Evolutionary conservation across 1,140 invertebrate genomes (phyloP), one percentile per base, ranked within the genome.

Genomic region (Oscheius sp.): DNA sequence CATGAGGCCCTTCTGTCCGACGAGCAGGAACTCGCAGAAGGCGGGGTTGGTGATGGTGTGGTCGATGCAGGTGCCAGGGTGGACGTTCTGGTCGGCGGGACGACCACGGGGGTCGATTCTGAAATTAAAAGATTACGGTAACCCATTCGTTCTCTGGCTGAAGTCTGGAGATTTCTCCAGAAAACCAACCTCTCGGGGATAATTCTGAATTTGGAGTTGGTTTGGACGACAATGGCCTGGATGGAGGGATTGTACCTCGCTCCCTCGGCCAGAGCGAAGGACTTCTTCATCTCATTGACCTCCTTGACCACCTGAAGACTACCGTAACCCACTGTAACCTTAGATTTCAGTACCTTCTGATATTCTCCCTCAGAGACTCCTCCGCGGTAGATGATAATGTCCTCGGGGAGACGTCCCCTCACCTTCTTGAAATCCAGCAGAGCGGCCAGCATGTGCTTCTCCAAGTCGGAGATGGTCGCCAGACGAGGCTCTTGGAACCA

Each of bases 321-420:
- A n/a, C n/a, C n/a, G n/a, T n/a, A n/a, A n/a, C n/a, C n/a, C n/a
- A n/a, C n/a, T n/a, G n/a, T n/a, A n/a, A n/a, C n/a, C n/a, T n/a
- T n/a, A n/a, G n/a, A n/a, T n/a, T n/a, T n/a, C n/a, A 73, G 15
- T 15, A 68, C 89, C 79, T 89, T 85, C 0, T 86, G 78, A 82
- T 94, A 93, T 77, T 94, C 91, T 0, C 92, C 92, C 79, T 94
- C 93, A 2, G 91, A 91, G 0, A 94, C 92, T 1, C 93, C 93
- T 82, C 94, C 92, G 7, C 93, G 87, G 83, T 90, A 93, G 64
- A 91, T 90, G 36, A 92, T 85, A 58, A 92, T 90, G 46, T 85
- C 85, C 0, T 85, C 75, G 0, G 91, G 91, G 10, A 75, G 35
- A 1, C n/a, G 4, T 36, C 74, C 55, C 52, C 77, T 0, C 3